Evolutionary conservation across 23 tunicate species (phyloP).

Genomic region (Halocynthia aurantium): DNA sequence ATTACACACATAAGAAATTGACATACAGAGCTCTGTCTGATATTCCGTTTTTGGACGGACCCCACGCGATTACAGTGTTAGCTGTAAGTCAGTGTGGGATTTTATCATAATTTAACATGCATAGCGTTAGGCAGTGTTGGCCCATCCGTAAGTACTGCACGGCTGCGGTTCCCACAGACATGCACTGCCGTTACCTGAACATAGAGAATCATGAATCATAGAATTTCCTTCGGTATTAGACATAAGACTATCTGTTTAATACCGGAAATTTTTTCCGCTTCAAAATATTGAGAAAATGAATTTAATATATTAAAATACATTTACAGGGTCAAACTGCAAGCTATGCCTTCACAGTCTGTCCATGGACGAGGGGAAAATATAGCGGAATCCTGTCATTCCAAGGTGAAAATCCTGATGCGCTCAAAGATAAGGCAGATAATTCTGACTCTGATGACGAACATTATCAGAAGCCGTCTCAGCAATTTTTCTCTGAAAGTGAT

Average conservation of each 20-base stretch:
- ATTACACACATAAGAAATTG: constrained; percentile 70
- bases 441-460: constrained; percentile 73
- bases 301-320: too few relatives aligned
- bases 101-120: too few relatives aligned
- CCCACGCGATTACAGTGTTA: constrained; percentile 27
- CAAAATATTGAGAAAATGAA: too few relatives aligned
- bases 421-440: constrained; percentile 26
- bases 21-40: constrained; percentile 68
- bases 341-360: constrained; percentile 63
- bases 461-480: too few relatives aligned
- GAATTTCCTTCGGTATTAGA: too few relatives aligned
- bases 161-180: too few relatives aligned
- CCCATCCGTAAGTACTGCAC: too few relatives aligned
- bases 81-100: background rate
- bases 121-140: too few relatives aligned
- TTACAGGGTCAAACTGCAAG: constrained; percentile 51
- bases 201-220: too few relatives aligned
- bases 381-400: constrained; percentile 68
- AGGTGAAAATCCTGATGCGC: constrained; percentile 51
- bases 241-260: too few relatives aligned
- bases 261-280: too few relatives aligned
- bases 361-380: constrained; percentile 60
- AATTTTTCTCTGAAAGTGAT: too few relatives aligned
- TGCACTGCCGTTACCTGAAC: background rate
- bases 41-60: constrained; percentile 72